Conservation (phyloP, 37 sponge, comb jelly and placozoan genomes). For the Halisarca cf. caerulea region DNA sequence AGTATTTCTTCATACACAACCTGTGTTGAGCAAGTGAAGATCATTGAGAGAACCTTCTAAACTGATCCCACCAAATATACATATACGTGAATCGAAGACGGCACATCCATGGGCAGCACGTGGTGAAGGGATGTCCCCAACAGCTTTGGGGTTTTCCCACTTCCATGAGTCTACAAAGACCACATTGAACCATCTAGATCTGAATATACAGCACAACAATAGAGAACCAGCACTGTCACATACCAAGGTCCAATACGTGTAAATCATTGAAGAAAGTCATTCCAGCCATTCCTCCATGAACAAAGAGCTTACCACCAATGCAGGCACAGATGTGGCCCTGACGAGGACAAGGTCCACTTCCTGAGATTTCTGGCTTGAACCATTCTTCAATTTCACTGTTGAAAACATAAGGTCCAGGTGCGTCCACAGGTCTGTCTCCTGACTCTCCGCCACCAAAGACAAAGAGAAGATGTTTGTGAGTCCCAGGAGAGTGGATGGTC, state of each 20-base stretch:
- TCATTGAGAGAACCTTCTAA: slow-evolving; percentile 31
- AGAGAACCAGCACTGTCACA: neutral
- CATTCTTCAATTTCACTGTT: slow-evolving; percentile 25
- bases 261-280: slow-evolving; percentile 29
- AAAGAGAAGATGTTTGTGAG: neutral
- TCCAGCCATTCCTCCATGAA: slow-evolving; percentile 74
- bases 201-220: neutral
- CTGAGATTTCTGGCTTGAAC: slow-evolving; percentile 10
- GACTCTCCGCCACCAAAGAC: slow-evolving; percentile 60
- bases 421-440: slow-evolving; percentile 19
- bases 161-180: slow-evolving; percentile 11
- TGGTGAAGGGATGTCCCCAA: slow-evolving; percentile 36
- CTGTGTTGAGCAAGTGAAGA: slow-evolving; percentile 63
- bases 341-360: slow-evolving; percentile 53
- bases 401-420: slow-evolving; percentile 23
- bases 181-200: neutral
- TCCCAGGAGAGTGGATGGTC: slow-evolving; percentile 34
- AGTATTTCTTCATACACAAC: slow-evolving; percentile 27
- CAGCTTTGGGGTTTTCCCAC: slow-evolving; percentile 35
- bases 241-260: slow-evolving; percentile 45
- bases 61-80: slow-evolving; percentile 70
- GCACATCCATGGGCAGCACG: slow-evolving; percentile 75
- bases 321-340: slow-evolving; percentile 69
- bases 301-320: slow-evolving; percentile 45
- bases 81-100: slow-evolving; percentile 22